Evolutionary conservation across 2,888 invertebrate species (phyloP).

Genomic region (Meteorus colon): DNA sequence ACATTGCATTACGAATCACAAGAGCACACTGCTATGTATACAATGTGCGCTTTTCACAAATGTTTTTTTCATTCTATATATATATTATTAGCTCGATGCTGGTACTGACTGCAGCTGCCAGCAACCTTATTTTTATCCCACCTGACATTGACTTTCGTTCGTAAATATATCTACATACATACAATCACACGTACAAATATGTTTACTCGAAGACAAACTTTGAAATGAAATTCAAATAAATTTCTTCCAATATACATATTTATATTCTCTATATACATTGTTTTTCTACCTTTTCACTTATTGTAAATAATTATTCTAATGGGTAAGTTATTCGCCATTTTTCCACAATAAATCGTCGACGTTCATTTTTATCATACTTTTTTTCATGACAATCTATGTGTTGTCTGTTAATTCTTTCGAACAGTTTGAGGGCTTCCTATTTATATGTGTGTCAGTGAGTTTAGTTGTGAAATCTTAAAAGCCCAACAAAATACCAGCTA

Average conservation of each 20-base stretch:
- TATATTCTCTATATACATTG: not conserved
- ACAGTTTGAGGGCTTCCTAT: slow-evolving; percentile 16
- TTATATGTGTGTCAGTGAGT: slow-evolving; percentile 26
- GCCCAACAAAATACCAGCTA: slow-evolving; percentile 17
- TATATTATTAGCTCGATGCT: slow-evolving; percentile 6
- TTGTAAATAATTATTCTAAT: no score
- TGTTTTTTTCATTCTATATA: not conserved
- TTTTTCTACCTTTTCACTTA: no score
- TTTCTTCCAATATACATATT: not conserved
- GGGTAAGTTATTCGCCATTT: no score
- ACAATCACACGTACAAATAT: not conserved
- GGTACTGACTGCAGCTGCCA: slow-evolving; percentile 5
- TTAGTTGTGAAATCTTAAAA: slow-evolving; percentile 37
- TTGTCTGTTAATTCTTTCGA: not conserved
- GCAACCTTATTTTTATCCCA: slow-evolving; percentile 19
- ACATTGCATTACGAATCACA: not conserved
- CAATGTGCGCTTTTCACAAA: not conserved
- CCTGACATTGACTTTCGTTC: slow-evolving; percentile 24
- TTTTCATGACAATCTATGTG: not conserved
- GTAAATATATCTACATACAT: not conserved
- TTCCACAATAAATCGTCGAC: not conserved
- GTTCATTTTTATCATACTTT: not conserved
- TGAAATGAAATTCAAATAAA: not conserved
- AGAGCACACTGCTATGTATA: slow-evolving; percentile 1
- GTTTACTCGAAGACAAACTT: not conserved